Conservation (phyloP, 2,888 invertebrate genomes). For the Erannis defoliaria region DNA sequence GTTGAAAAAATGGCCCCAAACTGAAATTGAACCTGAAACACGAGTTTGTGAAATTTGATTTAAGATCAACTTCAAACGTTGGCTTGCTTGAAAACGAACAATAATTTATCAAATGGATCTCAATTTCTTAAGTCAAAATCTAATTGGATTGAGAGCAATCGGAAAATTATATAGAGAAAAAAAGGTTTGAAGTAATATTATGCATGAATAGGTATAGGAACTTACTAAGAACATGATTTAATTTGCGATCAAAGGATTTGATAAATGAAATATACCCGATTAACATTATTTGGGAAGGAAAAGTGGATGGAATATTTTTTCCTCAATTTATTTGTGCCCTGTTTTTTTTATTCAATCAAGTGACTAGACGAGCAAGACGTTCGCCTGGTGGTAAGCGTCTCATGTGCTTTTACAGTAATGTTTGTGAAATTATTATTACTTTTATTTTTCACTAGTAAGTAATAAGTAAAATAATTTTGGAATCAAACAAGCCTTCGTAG, state of each 20-base stretch:
- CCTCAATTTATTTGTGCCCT: background rate
- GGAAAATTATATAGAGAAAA: background rate
- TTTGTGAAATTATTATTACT: too few species aligned
- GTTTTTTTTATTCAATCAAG: too few species aligned
- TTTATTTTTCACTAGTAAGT: too few species aligned
- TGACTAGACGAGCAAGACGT: too few species aligned
- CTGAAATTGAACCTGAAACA: background rate
- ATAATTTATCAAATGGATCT: slow-evolving; percentile 5
- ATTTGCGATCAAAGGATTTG: slow-evolving; percentile 5
- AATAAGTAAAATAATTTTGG: too few species aligned
- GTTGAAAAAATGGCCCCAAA: slow-evolving; percentile 7
- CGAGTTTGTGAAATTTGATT: background rate
- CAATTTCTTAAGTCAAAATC: slow-evolving; percentile 1
- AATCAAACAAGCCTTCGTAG: too few species aligned
- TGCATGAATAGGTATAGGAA: background rate
- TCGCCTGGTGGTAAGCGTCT: too few species aligned
- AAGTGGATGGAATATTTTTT: background rate
- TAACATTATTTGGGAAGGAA: slow-evolving; percentile 1
- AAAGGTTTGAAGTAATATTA: too few species aligned
- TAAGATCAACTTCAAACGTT: background rate
- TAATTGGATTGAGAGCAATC: background rate
- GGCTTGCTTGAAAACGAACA: background rate
- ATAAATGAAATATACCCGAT: background rate
- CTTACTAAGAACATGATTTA: background rate
- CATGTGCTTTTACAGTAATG: too few species aligned